Evolutionary conservation across 53 echinoderm and acorn worm species (phyloP).

Genomic region (Echinarachnius parma): DNA sequence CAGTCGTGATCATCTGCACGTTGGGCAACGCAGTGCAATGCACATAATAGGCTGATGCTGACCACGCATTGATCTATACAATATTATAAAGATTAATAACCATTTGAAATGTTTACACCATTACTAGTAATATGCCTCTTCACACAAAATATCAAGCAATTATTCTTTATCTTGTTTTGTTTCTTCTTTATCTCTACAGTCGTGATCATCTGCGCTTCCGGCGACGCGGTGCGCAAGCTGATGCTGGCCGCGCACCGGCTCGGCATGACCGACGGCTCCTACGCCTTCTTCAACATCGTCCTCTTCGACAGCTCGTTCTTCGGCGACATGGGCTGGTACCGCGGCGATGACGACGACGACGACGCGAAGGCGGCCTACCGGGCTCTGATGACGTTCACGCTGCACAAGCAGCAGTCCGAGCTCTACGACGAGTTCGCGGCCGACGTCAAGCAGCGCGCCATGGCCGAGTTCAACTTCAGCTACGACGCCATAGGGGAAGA

Average conservation of each 20-base stretch:
- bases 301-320: conserved; percentile 96
- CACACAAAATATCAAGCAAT: too few species aligned
- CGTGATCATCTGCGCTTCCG: conserved; percentile 96
- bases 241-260: conserved; percentile 93
- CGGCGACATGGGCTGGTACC: conserved; percentile 71
- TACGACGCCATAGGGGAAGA: conserved; percentile 73
- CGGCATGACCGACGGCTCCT: conserved; percentile 85
- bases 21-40: too few species aligned
- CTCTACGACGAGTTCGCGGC: conserved; percentile 67
- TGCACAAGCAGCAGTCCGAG: conserved; percentile 62
- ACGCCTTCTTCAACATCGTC: conserved; percentile 95
- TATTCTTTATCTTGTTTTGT: too few species aligned
- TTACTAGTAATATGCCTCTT: too few species aligned
- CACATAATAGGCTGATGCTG: too few species aligned
- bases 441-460: conserved; percentile 65
- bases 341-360: conserved; percentile 66
- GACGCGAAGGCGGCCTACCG: conserved; percentile 84
- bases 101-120: too few species aligned
- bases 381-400: conserved; percentile 91
- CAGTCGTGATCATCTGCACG: too few species aligned
- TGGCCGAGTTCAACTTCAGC: conserved; percentile 62
- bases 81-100: too few species aligned
- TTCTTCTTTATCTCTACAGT: conserved; percentile 60
- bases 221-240: conserved; percentile 82
- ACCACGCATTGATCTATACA: too few species aligned